Base-by-base conservation (phyloP, 2,888 invertebrate genomes). In the Chloromyia formosa region DNA sequence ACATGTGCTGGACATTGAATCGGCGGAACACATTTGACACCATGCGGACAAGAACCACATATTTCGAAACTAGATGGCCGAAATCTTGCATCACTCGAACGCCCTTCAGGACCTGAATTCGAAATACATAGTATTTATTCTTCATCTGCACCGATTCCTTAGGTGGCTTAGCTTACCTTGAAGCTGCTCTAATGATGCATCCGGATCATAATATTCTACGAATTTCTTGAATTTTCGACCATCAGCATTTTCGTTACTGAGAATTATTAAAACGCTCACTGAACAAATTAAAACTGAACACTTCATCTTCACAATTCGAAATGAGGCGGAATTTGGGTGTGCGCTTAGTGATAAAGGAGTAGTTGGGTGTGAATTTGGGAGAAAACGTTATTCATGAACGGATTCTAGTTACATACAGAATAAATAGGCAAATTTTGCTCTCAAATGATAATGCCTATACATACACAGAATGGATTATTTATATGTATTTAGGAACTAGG, bases 1-100 rank as follows among this genome's bases (percentile, higher is more conserved):
- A 91, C 82, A 81, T 90, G 90, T 0, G 90, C 90, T 0, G 92
- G 91, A 81, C 92, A 92, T 81, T 90, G 90, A 22, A 92, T 87
- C 77, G 86, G 88, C 0, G 90, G 88, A 3, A 91, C 90, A 79
- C 91, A 92, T 60, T 80, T 80, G 0, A 88, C 87, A 10, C 84
- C 82, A 0, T 85, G 82, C 0, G 87, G 86, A 77, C 90, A 91
- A 0, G 80, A 79, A 18, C 82, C 82, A 73, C 87, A 87, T 62
- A 77, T 76, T 60, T 77, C 60, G 0, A 45, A 5, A 12, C 56
- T 42, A 12, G 42, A 42, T 42, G n/a, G n/a, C n/a, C n/a, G n/a
- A n/a, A n/a, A n/a, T n/a, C n/a, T n/a, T n/a, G n/a, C n/a, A n/a
- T n/a, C n/a, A 22, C 49, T 49, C 10, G 49, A 12, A 12, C 12